Conservation (phyloP, 1,140 invertebrate genomes). For the Battus philenor region DNA sequence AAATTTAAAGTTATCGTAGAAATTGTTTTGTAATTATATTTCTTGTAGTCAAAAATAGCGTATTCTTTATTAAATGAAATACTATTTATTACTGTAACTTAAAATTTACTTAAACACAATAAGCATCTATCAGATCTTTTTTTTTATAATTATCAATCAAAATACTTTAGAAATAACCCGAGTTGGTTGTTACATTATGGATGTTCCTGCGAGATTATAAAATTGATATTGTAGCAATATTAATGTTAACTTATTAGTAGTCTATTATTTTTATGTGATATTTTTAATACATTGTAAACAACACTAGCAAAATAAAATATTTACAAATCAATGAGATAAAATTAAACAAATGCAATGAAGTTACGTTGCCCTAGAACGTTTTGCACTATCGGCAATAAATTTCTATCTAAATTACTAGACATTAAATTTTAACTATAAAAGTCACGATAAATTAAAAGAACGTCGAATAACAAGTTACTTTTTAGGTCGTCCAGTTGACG, state of each 20-base stretch:
- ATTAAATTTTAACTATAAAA: slow-evolving; percentile 60
- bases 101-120: no score
- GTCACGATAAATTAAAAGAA: slow-evolving; percentile 56
- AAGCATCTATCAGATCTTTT: no score
- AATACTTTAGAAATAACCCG: not conserved
- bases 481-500: slow-evolving; percentile 42
- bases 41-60: no score
- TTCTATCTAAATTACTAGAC: slow-evolving; percentile 41
- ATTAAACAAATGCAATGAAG: not conserved
- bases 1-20: no score
- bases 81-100: no score
- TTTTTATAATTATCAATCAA: not conserved
- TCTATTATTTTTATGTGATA: not conserved
- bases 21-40: no score
- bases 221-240: not conserved
- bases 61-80: no score
- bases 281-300: no score
- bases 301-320: no score
- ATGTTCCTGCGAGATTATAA: not conserved
- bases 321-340: not conserved
- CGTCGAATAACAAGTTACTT: slow-evolving; percentile 58
- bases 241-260: not conserved
- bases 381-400: slow-evolving; percentile 26
- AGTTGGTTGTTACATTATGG: not conserved
- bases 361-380: not conserved